Percentiles rank a stretch among this genome's conserved stretches.
Conservation (phyloP, 2,888 invertebrate species). For the Iphiclides podalirius region DNA sequence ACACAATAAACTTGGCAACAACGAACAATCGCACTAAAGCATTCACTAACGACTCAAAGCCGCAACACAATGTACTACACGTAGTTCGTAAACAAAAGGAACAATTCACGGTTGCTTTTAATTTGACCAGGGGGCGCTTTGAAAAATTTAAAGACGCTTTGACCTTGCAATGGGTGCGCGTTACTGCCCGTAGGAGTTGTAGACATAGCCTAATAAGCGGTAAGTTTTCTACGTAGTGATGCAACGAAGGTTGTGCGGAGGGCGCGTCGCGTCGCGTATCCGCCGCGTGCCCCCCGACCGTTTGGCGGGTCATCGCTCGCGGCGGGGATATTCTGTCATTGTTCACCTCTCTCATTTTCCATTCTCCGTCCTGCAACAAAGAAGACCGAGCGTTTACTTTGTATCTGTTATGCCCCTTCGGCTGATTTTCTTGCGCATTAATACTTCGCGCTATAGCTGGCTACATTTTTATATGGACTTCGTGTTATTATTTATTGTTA, state of each 20-base stretch:
- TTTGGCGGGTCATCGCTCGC: slow-evolving; percentile 70
- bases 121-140: slow-evolving; percentile 77
- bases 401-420: background rate
- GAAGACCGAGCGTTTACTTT: slow-evolving; percentile 18
- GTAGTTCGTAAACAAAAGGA: slow-evolving; percentile 64
- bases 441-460: too few relatives aligned
- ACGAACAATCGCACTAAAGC: slow-evolving; percentile 75
- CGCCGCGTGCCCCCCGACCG: slow-evolving; percentile 56
- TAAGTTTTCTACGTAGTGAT: slow-evolving; percentile 58
- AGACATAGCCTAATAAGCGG: slow-evolving; percentile 76
- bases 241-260: slow-evolving; percentile 47
- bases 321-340: slow-evolving; percentile 76
- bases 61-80: slow-evolving; percentile 56
- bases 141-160: slow-evolving; percentile 59
- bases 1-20: slow-evolving; percentile 68
- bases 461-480: background rate
- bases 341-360: slow-evolving; percentile 69
- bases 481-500: too few relatives aligned
- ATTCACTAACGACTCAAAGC: slow-evolving; percentile 68
- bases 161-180: slow-evolving; percentile 50
- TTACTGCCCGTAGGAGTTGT: slow-evolving; percentile 62
- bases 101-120: slow-evolving; percentile 60
- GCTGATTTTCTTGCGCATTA: too few relatives aligned
- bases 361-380: slow-evolving; percentile 73
- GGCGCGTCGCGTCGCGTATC: slow-evolving; percentile 47